These are phyloP conservation scores for Clarias platycephalus DNA, from an alignment of 2,797 vertebrate genomes.

Conservation along the genomic window DNA sequence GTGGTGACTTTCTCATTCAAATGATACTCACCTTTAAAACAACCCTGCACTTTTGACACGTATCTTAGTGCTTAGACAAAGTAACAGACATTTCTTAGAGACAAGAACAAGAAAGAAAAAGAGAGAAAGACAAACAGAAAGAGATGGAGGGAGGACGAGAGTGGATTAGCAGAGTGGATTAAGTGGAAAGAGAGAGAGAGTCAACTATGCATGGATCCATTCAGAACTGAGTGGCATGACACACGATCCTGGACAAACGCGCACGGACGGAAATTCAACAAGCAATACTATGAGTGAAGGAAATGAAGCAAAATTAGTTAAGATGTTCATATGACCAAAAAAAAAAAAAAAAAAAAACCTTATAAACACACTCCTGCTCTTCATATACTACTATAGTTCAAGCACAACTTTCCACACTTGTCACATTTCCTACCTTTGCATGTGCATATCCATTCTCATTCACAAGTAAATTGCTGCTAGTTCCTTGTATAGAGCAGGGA, in stretches of 20 bases:
- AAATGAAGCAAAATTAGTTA: background rate
- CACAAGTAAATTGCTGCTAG: slow-evolving; percentile 46
- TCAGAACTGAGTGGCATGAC: slow-evolving; percentile 19
- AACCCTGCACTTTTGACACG: slow-evolving; percentile 40
- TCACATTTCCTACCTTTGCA: slow-evolving; percentile 67
- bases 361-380: background rate
- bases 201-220: slow-evolving; percentile 33
- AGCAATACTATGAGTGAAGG: background rate
- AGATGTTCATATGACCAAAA: background rate
- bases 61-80: slow-evolving; percentile 17
- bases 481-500: slow-evolving; percentile 54
- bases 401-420: background rate
- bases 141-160: slow-evolving; percentile 11
- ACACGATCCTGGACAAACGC: background rate
- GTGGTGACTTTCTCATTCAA: slow-evolving; percentile 8
- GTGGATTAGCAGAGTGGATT: slow-evolving; percentile 30
- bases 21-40: slow-evolving; percentile 22
- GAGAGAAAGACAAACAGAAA: slow-evolving; percentile 9
- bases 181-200: slow-evolving; percentile 9
- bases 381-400: background rate
- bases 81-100: too few species aligned
- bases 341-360: too few species aligned
- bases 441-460: slow-evolving; percentile 58
- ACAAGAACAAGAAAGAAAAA: slow-evolving; percentile 10
- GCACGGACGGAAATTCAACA: too few species aligned